Conservation (phyloP, 2,888 invertebrate genomes). For the Cyaniris semiargus region DNA sequence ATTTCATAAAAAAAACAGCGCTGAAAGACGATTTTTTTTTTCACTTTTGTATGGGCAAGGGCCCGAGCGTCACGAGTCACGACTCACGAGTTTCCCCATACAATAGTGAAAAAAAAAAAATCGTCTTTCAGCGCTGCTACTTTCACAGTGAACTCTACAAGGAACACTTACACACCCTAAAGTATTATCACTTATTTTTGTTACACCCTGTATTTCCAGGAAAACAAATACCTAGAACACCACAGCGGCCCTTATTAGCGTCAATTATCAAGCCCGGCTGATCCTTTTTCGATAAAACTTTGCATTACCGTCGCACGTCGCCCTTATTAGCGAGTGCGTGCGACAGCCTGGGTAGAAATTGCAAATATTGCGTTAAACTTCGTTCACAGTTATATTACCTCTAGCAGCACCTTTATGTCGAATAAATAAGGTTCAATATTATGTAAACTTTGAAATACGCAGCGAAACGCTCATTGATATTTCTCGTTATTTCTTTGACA, state of each 20-base stretch:
- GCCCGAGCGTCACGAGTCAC: too few relatives aligned
- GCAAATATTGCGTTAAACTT: neutral
- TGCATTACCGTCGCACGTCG: conserved; percentile 16
- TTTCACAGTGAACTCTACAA: too few relatives aligned
- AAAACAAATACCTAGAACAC: conserved; percentile 3
- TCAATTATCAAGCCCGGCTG: conserved; percentile 15
- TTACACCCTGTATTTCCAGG: neutral
- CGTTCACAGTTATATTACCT: neutral
- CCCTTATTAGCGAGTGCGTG: conserved; percentile 11
- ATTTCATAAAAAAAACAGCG: too few relatives aligned
- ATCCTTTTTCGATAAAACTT: conserved; percentile 16
- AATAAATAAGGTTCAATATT: neutral
- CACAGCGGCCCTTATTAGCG: neutral
- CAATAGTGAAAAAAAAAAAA: too few relatives aligned
- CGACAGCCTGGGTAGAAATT: conserved; percentile 1
- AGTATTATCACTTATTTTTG: too few relatives aligned
- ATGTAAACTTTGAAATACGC: neutral
- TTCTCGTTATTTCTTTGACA: neutral
- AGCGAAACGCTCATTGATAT: neutral
- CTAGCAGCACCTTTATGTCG: neutral
- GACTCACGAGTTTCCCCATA: too few relatives aligned
- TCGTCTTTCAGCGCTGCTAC: too few relatives aligned
- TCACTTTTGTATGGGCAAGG: too few relatives aligned
- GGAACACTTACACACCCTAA: too few relatives aligned
- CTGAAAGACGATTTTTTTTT: too few relatives aligned